Evolutionary conservation across 2,797 vertebrate species (phyloP), one percentile per base, ranked within the genome.

Genomic region (Oreochromis grahami): DNA sequence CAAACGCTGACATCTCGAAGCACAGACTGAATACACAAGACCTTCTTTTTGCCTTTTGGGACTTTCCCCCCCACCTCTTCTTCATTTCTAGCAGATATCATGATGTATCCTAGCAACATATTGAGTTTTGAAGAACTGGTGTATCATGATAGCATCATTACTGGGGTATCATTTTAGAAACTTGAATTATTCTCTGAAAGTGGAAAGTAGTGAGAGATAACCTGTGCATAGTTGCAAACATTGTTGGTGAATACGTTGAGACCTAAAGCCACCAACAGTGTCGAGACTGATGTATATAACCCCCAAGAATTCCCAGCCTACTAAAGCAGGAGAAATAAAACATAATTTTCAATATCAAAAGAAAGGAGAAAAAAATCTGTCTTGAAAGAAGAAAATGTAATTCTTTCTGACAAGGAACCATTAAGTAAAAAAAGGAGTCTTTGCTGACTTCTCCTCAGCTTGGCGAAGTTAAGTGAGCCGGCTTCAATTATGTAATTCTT

Each of bases 401-500:
- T 84, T 88, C 78, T 55, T 78, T 74, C 79, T 80, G 82, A 90
- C 86, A 80, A n/a, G 48, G 41, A 77, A 60, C 77, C 83, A 91
- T 87, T 72, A 85, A 83, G 79, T 84, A 6, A 86, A 72, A 72
- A 81, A 87, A 86, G 45, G 56, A 80, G 78, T 84, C 76, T 72
- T 83, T 36, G n/a, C 84, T 65, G 48, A 89, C 89, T 83, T 86
- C 85, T 76, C 51, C 83, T 78, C 86, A 82, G 84, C 24, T 79
- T 81, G 82, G 72, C 45, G 6, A 63, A 89, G 68, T 81, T 88
- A 74, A 77, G 81, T 51, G 78, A 76, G 91, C 58, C 79, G 2
- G 43, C 86, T 84, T 85, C 87, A 88, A 88, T 85, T 89, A 88
- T 87, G 80, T 84, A 85, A 89, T 87, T 91, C 77, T 83, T 83